phyloP scores from a whole-genome alignment of 1,140 invertebrate genomes.

The Drosophila melanogaster region Release_6_plus_ISO1_MT NT_033779.5:3391501-3392000 shows the following conservation, averaged over 20 bases:
- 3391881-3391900: constrained; percentile 14
- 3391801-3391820: constrained; percentile 10
- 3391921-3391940: constrained; percentile 25
- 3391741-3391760: background rate
- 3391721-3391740: background rate
- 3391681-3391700: constrained; percentile 20
- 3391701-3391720: constrained; percentile 1
- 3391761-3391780: background rate
- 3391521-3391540: constrained; percentile 2
- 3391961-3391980: constrained; percentile 6
- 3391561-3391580: constrained; percentile 6
- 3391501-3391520: constrained; percentile 20
- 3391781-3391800: background rate
- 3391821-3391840: constrained; percentile 10
- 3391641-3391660: constrained; percentile 49
- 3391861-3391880: constrained; percentile 8
- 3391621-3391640: constrained; percentile 41
- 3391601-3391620: constrained; percentile 14
- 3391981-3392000: constrained; percentile 23
- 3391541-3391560: constrained; percentile 13
- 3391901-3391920: constrained; percentile 15
- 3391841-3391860: background rate
- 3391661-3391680: constrained; percentile 12
- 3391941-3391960: constrained; percentile 17
- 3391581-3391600: constrained; percentile 33